A percentile compares a stretch with the other conserved stretches of the same genome.
Evolutionary conservation across 2,888 invertebrate genomes (phyloP).

Genomic region (Lycocerus yunnanus): DNA sequence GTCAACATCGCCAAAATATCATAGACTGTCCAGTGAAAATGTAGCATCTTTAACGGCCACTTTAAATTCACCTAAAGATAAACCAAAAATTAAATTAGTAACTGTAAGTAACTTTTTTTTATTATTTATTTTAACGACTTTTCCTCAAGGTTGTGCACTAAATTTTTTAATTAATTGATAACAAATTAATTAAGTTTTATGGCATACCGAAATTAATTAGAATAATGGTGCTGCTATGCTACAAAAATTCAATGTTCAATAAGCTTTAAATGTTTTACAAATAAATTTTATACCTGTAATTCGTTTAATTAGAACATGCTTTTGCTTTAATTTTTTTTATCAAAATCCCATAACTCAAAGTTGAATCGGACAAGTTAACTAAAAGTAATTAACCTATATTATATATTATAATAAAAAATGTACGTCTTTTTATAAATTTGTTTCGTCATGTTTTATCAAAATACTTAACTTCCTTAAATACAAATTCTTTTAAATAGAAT

Average conservation of each 20-base stretch:
- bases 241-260: background rate
- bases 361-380: background rate
- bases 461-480: too few species aligned
- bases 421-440: background rate
- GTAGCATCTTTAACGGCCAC: constrained; percentile 21
- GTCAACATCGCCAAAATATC: constrained; percentile 12
- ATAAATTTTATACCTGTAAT: background rate
- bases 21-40: constrained; percentile 17
- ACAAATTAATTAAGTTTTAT: background rate
- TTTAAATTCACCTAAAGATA: constrained; percentile 21
- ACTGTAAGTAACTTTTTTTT: constrained; percentile 14
- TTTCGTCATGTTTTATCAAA: background rate
- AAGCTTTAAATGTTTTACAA: background rate
- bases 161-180: background rate
- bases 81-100: constrained; percentile 22
- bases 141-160: background rate
- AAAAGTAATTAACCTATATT: background rate
- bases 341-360: background rate
- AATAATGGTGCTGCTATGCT: background rate
- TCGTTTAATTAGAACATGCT: background rate
- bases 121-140: background rate
- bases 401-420: background rate
- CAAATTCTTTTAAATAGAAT: too few species aligned
- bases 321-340: background rate
- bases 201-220: background rate